These are phyloP conservation scores for Pangasianodon hypophthalmus DNA, from an alignment of 2,113 vertebrate species.

Conservation along the genomic window DNA sequence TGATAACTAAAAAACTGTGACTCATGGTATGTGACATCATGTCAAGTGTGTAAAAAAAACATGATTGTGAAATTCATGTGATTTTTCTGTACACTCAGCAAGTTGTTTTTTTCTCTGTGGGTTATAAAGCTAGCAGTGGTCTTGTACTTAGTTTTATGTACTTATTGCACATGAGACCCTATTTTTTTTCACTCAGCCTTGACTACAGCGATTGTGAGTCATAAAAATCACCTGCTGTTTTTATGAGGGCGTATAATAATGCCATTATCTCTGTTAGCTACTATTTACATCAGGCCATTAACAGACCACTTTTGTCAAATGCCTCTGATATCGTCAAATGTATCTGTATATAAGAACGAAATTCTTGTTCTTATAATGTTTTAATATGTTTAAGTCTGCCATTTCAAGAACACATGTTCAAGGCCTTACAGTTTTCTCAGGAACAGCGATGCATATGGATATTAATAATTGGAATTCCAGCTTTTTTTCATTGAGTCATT, in stretches of 20 bases:
- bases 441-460: not conserved
- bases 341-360: not conserved
- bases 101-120: not conserved
- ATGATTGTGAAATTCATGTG: not conserved
- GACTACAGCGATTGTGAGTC: not conserved
- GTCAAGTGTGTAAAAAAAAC: not conserved
- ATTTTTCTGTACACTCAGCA: not conserved
- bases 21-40: not conserved
- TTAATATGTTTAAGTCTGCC: not conserved
- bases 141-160: not conserved
- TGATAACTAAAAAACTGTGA: not conserved
- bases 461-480: not conserved
- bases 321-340: not conserved
- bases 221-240: conserved; percentile 11
- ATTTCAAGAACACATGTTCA: not conserved
- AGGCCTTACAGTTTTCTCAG: not conserved
- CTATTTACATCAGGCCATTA: conserved; percentile 23
- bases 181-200: not conserved
- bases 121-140: not conserved
- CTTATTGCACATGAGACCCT: not conserved
- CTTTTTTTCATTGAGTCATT: too few species aligned
- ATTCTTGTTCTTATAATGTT: not conserved
- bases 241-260: conserved; percentile 17
- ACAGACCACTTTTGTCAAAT: not conserved
- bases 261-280: not conserved